Evolutionary conservation across 2,888 invertebrate species (phyloP).

Genomic region (Rhopalosiphum nymphaeae): DNA sequence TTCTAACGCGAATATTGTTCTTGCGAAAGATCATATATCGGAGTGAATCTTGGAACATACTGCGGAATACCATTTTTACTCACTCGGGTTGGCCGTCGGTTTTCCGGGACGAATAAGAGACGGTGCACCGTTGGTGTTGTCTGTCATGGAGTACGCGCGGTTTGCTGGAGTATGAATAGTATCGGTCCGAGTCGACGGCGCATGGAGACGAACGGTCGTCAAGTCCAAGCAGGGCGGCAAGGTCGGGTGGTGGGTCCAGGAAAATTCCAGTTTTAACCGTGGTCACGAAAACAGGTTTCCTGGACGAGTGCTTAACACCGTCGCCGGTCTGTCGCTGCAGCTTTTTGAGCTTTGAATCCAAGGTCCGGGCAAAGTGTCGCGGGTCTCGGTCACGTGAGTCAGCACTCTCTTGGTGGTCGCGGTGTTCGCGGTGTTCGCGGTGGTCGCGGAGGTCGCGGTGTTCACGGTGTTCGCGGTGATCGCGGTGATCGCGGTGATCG

Average conservation of each 20-base stretch:
- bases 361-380: conserved; percentile 70
- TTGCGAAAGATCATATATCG: neutral
- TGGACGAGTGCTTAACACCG: conserved; percentile 66
- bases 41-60: neutral
- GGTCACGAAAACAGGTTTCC: conserved; percentile 77
- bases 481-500: conserved; percentile 66
- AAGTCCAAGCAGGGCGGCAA: conserved; percentile 77
- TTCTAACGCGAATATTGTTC: neutral
- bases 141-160: conserved; percentile 69
- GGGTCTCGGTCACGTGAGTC: conserved; percentile 67
- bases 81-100: conserved; percentile 31
- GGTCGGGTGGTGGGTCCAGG: conserved; percentile 81
- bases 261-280: conserved; percentile 86
- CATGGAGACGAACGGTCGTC: conserved; percentile 69
- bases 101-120: neutral
- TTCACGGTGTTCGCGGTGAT: conserved; percentile 69
- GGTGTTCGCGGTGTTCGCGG: conserved; percentile 69
- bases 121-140: conserved; percentile 51
- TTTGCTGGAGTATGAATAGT: conserved; percentile 69
- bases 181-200: conserved; percentile 63
- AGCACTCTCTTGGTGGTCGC: no score
- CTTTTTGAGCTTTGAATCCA: conserved; percentile 80
- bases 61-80: neutral
- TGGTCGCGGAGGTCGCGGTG: conserved; percentile 66
- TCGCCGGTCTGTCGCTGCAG: conserved; percentile 72